These are phyloP conservation scores for Temnothorax curvispinosus DNA, from an alignment of 1,140 invertebrate species.

Conservation along the genomic window DNA sequence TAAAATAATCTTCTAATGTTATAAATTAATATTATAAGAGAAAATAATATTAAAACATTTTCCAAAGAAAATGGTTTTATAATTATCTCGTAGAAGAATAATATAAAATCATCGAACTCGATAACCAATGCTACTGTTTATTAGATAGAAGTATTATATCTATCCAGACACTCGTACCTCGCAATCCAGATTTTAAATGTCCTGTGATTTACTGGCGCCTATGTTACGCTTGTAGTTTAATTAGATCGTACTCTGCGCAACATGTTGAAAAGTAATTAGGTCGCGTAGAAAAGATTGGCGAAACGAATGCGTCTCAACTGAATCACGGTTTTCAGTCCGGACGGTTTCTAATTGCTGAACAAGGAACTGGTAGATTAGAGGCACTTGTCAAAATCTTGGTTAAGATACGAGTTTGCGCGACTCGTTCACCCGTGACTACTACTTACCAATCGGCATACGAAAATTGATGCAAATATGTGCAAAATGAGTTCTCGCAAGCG, in stretches of 20 bases:
- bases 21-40: slow-evolving; percentile 13
- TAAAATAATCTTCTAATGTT: not conserved
- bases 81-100: not conserved
- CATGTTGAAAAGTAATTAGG: slow-evolving; percentile 1
- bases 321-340: not conserved
- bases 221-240: not conserved
- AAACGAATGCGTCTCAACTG: not conserved
- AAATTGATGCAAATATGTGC: slow-evolving; percentile 71
- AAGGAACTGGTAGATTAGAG: slow-evolving; percentile 48
- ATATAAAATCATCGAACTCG: not conserved
- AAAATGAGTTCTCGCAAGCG: slow-evolving; percentile 52
- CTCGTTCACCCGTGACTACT: slow-evolving; percentile 64
- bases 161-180: not conserved
- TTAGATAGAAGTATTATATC: not conserved
- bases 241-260: not conserved
- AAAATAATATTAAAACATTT: not conserved
- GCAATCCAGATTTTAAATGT: not conserved
- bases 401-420: slow-evolving; percentile 4
- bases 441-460: slow-evolving; percentile 63
- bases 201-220: not conserved
- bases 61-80: not conserved
- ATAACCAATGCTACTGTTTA: not conserved
- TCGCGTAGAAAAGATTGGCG: not conserved
- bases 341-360: not conserved
- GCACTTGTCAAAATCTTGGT: slow-evolving; percentile 48